phyloP scores from a whole-genome alignment of 2,113 vertebrate genomes.

The Lipotes vexillifer region DNA sequence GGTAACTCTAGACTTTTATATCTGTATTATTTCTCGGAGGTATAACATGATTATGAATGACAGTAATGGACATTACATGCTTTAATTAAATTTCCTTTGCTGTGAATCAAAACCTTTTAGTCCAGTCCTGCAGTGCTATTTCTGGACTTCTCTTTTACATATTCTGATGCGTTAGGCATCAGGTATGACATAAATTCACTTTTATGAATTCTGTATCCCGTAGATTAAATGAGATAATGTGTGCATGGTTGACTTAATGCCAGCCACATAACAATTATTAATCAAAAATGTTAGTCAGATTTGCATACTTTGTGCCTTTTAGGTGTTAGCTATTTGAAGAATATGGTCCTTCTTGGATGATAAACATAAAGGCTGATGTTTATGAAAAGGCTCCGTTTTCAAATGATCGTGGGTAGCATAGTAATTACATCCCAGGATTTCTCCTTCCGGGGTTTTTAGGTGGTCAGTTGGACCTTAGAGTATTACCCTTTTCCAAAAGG shows the following conservation, averaged over 20 bases:
- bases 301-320: slow-evolving; percentile 15
- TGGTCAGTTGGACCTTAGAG: background rate
- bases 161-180: slow-evolving; percentile 78
- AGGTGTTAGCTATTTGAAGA: background rate
- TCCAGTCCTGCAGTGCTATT: slow-evolving; percentile 81
- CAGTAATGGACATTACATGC: slow-evolving; percentile 87
- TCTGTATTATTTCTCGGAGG: slow-evolving; percentile 84
- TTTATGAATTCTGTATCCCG: slow-evolving; percentile 78
- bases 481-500: background rate
- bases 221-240: slow-evolving; percentile 54
- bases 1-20: slow-evolving; percentile 84
- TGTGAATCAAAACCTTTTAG: slow-evolving; percentile 86
- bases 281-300: slow-evolving; percentile 18
- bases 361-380: background rate
- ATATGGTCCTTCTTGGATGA: background rate
- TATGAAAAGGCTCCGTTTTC: background rate
- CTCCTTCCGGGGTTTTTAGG: background rate
- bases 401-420: background rate
- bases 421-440: background rate
- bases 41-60: slow-evolving; percentile 84
- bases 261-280: background rate
- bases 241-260: background rate
- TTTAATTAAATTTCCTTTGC: slow-evolving; percentile 87
- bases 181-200: slow-evolving; percentile 77
- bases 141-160: slow-evolving; percentile 82